These are phyloP conservation scores for Epinotia ramella DNA, from an alignment of 2,888 invertebrate species.

Conservation along the genomic window DNA sequence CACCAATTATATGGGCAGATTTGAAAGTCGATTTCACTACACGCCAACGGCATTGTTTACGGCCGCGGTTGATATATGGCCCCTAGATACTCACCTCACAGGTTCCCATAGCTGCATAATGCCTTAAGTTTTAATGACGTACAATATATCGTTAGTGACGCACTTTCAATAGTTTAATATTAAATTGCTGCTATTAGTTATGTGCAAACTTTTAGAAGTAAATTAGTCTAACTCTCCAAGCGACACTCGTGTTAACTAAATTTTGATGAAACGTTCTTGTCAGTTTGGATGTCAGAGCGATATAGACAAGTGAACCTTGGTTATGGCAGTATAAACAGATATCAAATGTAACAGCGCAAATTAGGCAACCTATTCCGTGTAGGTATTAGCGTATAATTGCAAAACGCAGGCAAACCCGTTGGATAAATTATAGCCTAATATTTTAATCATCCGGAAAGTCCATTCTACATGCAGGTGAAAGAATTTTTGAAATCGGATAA, in stretches of 20 bases:
- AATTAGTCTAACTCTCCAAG: neutral
- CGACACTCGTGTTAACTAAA: neutral
- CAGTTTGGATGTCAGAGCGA: too few relatives aligned
- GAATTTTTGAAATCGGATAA: too few relatives aligned
- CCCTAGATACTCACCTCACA: conserved; percentile 57
- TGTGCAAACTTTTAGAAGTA: neutral
- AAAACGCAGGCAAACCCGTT: too few relatives aligned
- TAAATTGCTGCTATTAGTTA: conserved; percentile 5
- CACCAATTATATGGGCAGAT: conserved; percentile 63
- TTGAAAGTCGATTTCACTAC: conserved; percentile 62
- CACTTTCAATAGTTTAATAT: conserved; percentile 34
- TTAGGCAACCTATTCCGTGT: neutral
- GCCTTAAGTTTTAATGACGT: conserved; percentile 60
- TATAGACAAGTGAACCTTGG: too few relatives aligned
- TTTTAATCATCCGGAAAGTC: too few relatives aligned
- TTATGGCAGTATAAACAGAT: neutral
- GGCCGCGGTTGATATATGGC: conserved; percentile 61
- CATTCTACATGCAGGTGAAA: too few relatives aligned
- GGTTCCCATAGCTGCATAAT: conserved; percentile 52
- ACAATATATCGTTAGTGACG: conserved; percentile 62
- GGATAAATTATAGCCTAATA: too few relatives aligned
- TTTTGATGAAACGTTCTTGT: neutral
- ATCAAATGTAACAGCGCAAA: neutral
- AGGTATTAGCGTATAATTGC: neutral
- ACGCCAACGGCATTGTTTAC: conserved; percentile 60